Base-by-base conservation (phyloP, 2,797 vertebrate species). In the Poeciliopsis turneri region DNA sequence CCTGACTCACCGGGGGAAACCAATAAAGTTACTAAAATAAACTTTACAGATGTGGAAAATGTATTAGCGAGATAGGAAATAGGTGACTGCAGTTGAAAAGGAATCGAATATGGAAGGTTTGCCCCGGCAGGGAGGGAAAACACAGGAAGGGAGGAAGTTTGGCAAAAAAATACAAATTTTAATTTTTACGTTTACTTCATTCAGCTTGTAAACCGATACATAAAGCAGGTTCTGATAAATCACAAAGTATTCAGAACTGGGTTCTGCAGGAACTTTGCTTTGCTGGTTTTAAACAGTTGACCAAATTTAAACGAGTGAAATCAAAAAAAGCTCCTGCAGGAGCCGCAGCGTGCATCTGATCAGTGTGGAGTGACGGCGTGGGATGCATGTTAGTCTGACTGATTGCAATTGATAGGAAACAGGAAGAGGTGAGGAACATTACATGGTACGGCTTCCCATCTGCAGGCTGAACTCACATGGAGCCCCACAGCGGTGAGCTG, bases 11-110 rank as follows among this genome's bases (percentile, higher is more conserved):
- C 61, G 84, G 84, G 83, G 86, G 85, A 90, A 92, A 92, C 84
- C 92, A 94, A 93, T 89, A 91, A 94, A 93, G 90, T 93, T 90
- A 84, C 85, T 81, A 84, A 93, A 93, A 91, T 90, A 92, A 93
- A 93, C 89, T 94, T 92, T 89, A 90, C 88, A 91, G 91, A 90
- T 91, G 88, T 88, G 84, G 88, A 90, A 92, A 93, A 93, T 88
- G 90, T 85, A 90, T 92, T 90, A 84, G n/a, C 72, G 0, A 91
- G 90, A 93, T 93, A 93, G 84, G 81, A 85, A 92, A 89, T 83
- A 90, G 92, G 93, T 91, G 89, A 93, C 85, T 84, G 2, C 82
- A 73, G 86, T 86, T 91, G 85, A 91, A 92, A 92, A 84, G 85
- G 77, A 91, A 86, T 86, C 45, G 33, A 79, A 89, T 82, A 78